These are phyloP conservation scores for Amblyteles armatorius DNA, from an alignment of 2,888 invertebrate species.

Conservation along the genomic window DNA sequence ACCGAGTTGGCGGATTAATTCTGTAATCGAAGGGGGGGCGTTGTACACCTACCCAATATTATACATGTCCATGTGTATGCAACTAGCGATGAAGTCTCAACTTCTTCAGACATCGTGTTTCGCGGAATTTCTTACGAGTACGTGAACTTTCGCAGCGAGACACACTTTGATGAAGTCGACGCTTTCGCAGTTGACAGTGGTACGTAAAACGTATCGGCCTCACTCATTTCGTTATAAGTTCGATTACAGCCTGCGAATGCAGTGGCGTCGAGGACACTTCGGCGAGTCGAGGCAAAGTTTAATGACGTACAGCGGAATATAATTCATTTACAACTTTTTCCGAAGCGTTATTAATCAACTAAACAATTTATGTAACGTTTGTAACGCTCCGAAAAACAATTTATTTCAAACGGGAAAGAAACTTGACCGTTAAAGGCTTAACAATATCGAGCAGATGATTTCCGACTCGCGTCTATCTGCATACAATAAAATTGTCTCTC, in stretches of 20 bases:
- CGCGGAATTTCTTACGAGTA: conserved; percentile 1
- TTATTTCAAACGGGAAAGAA: no score
- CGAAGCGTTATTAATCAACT: neutral
- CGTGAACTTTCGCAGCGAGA: conserved; percentile 12
- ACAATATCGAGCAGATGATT: no score
- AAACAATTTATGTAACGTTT: no score
- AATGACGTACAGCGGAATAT: neutral
- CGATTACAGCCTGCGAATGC: neutral
- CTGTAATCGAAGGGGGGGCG: neutral
- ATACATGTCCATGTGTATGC: neutral
- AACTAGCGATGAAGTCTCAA: conserved; percentile 12
- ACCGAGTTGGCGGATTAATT: conserved; percentile 19
- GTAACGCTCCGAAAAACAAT: no score
- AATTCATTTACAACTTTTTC: neutral
- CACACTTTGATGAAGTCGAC: neutral
- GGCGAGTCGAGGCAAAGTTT: neutral
- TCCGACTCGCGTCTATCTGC: no score
- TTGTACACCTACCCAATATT: neutral
- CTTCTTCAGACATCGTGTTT: neutral
- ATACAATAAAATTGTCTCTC: no score
- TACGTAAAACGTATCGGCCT: neutral
- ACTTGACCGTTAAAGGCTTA: no score
- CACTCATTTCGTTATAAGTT: neutral
- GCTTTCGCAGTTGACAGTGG: neutral
- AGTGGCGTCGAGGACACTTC: no score